Base-by-base conservation (phyloP, 2,888 invertebrate species). In the Eupithecia subumbrata region DNA sequence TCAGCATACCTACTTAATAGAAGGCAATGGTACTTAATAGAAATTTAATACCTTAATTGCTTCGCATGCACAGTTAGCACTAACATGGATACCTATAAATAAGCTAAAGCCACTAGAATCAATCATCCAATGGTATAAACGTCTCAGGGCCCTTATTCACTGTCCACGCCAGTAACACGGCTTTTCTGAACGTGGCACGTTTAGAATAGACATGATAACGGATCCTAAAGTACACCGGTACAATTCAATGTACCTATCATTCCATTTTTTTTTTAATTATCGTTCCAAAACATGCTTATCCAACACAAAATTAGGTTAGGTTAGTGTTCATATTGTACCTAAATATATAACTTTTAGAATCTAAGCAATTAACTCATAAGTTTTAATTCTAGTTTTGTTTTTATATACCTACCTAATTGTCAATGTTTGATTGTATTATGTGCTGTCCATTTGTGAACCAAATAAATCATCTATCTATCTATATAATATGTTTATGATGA, bases 81-180 rank as follows among this genome's bases (percentile, higher is more conserved):
- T 34, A 2, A 16, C 64, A 22, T 63, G 30, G 14, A 30, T 64
- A 60, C 12, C 60, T 60, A 70, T 72, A 78, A 70, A 72, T 74
- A 74, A 76, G 72, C 60, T 60, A 37, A 40, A 70, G 67, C 74
- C 70, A 74, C 68, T 74, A 71, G 79, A 81, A 80, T 80, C 80
- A 80, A 81, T 80, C 80, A 78, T 76, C 77, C 71, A 43, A 68
- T 52, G 69, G 71, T 75, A 79, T 74, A 78, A 77, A 79, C 71
- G 72, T 74, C 72, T 75, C 66, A 76, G 76, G 76, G 34, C 18
- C 64, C 34, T 18, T 64, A 64, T 64, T 64, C 64, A 12, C 60
- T 5, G 22, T 12, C 12, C 25, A 60, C 14, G 60, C 56, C 1
- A 12, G 60, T 60, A 60, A 60, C 60, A 4, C 4, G 52, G 3